Evolutionary conservation across 2,888 invertebrate genomes (phyloP).

Genomic region (Craniophora ligustri): DNA sequence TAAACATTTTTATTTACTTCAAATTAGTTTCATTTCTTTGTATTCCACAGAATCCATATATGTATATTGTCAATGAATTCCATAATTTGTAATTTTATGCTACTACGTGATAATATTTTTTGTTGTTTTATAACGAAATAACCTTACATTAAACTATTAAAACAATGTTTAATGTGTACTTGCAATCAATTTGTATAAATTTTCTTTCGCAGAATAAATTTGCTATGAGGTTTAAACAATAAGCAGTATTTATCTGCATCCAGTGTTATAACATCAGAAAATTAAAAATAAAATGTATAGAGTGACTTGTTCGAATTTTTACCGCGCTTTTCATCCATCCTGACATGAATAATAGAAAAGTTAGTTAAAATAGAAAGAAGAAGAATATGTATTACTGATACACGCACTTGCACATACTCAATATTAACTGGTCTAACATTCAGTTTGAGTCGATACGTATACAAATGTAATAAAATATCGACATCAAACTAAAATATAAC

Average conservation of each 20-base stretch:
- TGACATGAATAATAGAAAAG: slow-evolving; percentile 22
- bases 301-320: slow-evolving; percentile 24
- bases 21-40: no score
- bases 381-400: slow-evolving; percentile 37
- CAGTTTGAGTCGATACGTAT: slow-evolving; percentile 19
- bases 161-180: not conserved
- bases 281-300: slow-evolving; percentile 15
- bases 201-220: not conserved
- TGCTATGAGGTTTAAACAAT: not conserved
- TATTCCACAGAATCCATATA: no score
- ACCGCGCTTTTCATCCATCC: slow-evolving; percentile 12
- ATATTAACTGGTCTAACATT: slow-evolving; percentile 32
- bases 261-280: slow-evolving; percentile 33
- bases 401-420: slow-evolving; percentile 19
- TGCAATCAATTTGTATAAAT: not conserved
- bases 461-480: slow-evolving; percentile 16
- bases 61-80: no score
- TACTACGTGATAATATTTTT: no score
- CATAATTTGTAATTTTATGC: no score
- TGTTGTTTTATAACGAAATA: no score
- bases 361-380: no score
- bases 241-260: not conserved
- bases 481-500: slow-evolving; percentile 33
- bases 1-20: no score
- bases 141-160: no score